Evolutionary conservation across 2,113 vertebrate genomes (phyloP), one percentile per base, ranked within the genome.

Genomic region (Hypomesus transpacificus): DNA sequence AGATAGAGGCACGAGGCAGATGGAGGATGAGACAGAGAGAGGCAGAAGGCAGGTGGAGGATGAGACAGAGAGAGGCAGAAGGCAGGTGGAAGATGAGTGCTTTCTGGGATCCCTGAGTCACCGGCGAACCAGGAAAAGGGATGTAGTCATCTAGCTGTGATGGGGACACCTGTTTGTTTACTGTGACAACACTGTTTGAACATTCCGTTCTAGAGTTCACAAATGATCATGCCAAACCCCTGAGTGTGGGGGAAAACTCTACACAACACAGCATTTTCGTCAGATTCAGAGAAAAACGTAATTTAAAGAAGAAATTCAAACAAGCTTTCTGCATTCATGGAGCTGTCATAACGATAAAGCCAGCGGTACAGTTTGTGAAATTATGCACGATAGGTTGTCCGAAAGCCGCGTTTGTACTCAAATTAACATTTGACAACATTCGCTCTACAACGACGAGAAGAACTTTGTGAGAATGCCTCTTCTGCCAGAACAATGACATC

Each of bases 401-500:
- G 77, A 3, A 81, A 73, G 73, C 64, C 78, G 9, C 1, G 14
- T 70, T 74, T 77, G 56, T 68, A n/a, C 66, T 51, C 53, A 67
- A 69, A 64, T 79, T 50, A 71, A 65, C 4, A 77, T 51, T 67
- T 76, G 85, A 80, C 59, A 75, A 20, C 64, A 70, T 68, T 73
- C 73, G 80, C 68, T 73, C 22, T 54, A 21, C 39, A 80, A 4
- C 17, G 68, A 84, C 26, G 34, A 18, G 71, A 82, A 75, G 69
- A 71, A 9, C 14, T 24, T 75, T 73, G 66, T 77, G 64, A 28
- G 7, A 76, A 87, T 72, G 68, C 20, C 39, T 73, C 28, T 56
- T 67, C 59, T 73, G 24, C 70, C 24, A 73, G 79, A 75, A 75
- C 52, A 82, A 28, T 20, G 17, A 59, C 58, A 70, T 68, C 56